A percentile compares a stretch with the other conserved stretches of the same genome.
Conservation (phyloP, 2,113 vertebrate genomes). For the Tragelaphus imberbis region DNA sequence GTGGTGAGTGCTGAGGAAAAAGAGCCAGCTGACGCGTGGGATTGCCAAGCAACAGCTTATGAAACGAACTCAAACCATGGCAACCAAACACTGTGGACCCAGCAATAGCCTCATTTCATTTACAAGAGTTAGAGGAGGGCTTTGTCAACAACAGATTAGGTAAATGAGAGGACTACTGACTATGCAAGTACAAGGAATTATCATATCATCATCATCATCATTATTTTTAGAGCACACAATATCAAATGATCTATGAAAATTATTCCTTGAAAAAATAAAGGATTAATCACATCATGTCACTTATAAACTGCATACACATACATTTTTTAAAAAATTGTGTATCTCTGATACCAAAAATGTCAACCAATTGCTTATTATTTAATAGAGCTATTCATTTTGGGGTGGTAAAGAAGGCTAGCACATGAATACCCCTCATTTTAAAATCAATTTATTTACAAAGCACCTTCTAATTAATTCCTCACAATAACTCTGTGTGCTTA, state of each 20-base stretch:
- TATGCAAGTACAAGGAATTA: constrained; percentile 4
- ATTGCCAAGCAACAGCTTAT: constrained; percentile 76
- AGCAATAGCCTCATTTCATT: constrained; percentile 70
- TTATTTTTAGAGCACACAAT: constrained; percentile 27
- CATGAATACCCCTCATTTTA: constrained; percentile 41
- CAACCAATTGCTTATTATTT: background rate
- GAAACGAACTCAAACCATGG: constrained; percentile 70
- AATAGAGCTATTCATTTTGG: constrained; percentile 12
- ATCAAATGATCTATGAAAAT: constrained; percentile 22
- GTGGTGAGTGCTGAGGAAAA: constrained; percentile 62
- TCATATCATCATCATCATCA: background rate
- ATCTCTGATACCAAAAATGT: constrained; percentile 20
- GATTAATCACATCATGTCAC: background rate
- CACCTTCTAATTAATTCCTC: constrained; percentile 51
- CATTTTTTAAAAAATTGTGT: background rate
- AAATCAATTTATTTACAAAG: constrained; percentile 47
- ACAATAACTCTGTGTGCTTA: constrained; percentile 5
- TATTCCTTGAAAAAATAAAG: constrained; percentile 11
- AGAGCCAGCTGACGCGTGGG: constrained; percentile 65
- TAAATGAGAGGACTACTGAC: constrained; percentile 44
- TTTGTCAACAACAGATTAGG: constrained; percentile 65
- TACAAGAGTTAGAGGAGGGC: constrained; percentile 62
- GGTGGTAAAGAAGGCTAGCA: background rate
- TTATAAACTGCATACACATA: background rate
- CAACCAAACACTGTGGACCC: constrained; percentile 68